Conservation (phyloP, 1,140 invertebrate genomes). For the Matsumurasca onukii region DNA sequence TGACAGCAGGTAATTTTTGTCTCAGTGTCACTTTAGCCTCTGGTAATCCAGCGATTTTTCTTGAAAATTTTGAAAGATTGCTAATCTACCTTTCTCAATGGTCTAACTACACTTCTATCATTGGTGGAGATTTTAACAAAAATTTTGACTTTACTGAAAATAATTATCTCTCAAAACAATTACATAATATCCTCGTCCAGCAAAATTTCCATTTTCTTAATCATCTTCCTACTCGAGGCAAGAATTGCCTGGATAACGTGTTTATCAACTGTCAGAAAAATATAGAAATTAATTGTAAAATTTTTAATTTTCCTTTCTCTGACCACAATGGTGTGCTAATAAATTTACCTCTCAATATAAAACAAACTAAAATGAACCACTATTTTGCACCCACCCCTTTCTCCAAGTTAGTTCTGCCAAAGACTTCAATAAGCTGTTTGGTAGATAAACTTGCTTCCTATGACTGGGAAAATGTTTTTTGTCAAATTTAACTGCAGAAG, state of each 20-base stretch:
- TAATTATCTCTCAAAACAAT: not conserved
- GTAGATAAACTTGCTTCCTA: too few species aligned
- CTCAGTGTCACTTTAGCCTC: not conserved
- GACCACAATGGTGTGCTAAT: not conserved
- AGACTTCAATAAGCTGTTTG: too few species aligned
- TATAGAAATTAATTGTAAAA: not conserved
- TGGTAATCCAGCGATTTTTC: not conserved
- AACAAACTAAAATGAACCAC: too few species aligned
- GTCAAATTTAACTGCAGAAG: too few species aligned
- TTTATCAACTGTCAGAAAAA: not conserved
- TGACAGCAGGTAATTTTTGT: not conserved
- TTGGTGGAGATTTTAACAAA: not conserved
- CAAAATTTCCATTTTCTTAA: not conserved
- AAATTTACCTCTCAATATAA: not conserved
- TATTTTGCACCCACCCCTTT: too few species aligned
- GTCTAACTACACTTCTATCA: not conserved
- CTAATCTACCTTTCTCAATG: not conserved
- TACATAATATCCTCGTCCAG: not conserved
- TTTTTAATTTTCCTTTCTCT: not conserved
- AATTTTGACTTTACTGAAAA: not conserved
- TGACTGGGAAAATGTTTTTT: too few species aligned
- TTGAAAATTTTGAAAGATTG: not conserved
- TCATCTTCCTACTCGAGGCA: not conserved
- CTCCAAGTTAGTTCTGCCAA: too few species aligned
- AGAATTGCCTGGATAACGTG: not conserved